Conservation (phyloP, 2,113 vertebrate species). For the Neodontobutis hainanensis region DNA sequence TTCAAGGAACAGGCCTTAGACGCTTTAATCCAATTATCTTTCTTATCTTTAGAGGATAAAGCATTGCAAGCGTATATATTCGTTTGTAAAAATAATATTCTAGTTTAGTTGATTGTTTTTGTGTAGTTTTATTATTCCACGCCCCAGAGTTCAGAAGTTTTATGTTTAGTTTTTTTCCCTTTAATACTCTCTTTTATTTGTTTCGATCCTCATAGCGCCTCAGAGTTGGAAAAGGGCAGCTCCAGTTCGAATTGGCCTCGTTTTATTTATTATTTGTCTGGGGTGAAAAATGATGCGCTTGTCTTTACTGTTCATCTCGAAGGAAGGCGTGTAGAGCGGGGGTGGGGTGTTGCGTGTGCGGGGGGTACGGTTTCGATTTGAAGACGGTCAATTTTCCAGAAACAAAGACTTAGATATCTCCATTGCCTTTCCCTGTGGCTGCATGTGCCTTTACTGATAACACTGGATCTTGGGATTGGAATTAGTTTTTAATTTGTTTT, state of each 20-base stretch:
- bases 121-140: background rate
- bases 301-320: slow-evolving; percentile 42
- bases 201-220: slow-evolving; percentile 12
- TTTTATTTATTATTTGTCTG: slow-evolving; percentile 46
- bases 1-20: slow-evolving; percentile 21
- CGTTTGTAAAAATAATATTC: slow-evolving; percentile 7
- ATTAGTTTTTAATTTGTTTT: background rate
- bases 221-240: slow-evolving; percentile 27
- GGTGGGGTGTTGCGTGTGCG: background rate
- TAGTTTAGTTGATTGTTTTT: background rate
- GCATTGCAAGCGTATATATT: background rate
- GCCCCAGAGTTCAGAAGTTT: background rate
- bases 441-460: slow-evolving; percentile 19
- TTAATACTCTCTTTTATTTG: slow-evolving; percentile 1
- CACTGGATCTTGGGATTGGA: background rate
- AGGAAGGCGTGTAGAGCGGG: slow-evolving; percentile 4
- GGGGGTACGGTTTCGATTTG: slow-evolving; percentile 39
- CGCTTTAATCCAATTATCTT: background rate
- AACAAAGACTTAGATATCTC: slow-evolving; percentile 63
- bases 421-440: slow-evolving; percentile 37
- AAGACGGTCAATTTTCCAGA: slow-evolving; percentile 63
- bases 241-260: slow-evolving; percentile 32
- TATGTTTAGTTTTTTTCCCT: background rate
- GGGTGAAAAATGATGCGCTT: slow-evolving; percentile 57
- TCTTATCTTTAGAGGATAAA: background rate